Percentiles rank a stretch among this genome's conserved stretches.
phyloP scores from a whole-genome alignment of 2,888 invertebrate genomes.

The Diarsia brunnea region DNA sequence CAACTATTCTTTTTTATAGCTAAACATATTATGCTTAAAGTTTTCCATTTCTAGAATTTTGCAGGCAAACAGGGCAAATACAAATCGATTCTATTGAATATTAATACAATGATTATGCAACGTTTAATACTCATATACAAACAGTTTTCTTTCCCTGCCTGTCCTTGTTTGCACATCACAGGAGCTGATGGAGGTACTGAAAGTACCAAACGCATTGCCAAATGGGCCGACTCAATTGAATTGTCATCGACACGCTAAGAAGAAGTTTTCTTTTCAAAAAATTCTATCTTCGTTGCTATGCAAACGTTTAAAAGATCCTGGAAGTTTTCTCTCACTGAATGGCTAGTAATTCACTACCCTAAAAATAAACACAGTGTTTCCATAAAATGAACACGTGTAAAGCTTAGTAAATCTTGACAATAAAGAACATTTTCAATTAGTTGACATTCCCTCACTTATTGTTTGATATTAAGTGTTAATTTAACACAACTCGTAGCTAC shows the following conservation, averaged over 20 bases:
- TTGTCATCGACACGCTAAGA: no score
- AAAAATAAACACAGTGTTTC: neutral
- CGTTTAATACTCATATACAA: no score
- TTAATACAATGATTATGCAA: neutral
- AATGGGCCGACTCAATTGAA: no score
- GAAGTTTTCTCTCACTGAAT: neutral
- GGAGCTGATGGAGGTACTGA: no score
- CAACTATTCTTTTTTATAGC: neutral
- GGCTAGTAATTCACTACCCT: neutral
- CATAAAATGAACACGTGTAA: neutral
- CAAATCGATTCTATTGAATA: rapidly evolving
- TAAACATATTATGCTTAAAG: neutral
- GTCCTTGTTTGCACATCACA: no score
- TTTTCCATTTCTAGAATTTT: neutral
- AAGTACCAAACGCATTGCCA: no score
- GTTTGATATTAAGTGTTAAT: neutral
- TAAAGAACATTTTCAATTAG: neutral
- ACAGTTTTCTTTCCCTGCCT: neutral
- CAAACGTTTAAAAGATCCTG: neutral
- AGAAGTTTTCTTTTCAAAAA: neutral
- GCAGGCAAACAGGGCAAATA: neutral
- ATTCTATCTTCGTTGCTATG: neutral
- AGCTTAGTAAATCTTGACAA: neutral
- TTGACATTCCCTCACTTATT: slow-evolving; percentile 34
- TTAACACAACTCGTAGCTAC: neutral